Evolutionary conservation across 2,113 vertebrate species (phyloP), one percentile per base, ranked within the genome.

Genomic region (Guaruba guarouba): DNA sequence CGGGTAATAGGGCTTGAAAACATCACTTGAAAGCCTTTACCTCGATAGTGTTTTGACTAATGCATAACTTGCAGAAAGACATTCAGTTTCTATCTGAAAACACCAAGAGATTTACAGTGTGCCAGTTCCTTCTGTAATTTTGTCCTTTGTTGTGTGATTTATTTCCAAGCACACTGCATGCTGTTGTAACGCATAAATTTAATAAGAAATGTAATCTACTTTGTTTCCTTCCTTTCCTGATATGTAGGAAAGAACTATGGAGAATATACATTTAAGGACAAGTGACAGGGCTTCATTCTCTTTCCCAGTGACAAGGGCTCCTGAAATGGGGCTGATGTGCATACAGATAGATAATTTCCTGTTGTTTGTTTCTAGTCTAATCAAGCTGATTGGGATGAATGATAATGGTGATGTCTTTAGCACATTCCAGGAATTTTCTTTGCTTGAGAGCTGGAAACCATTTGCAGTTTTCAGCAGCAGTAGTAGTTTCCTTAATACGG

Each of bases 331-430:
- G 55, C 24, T 88, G 79, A 75, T 95, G 92, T 81, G 79, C 78
- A 33, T 52, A 41, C 52, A 87, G 87, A 91, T 55, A 92, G 74
- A 90, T 90, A 46, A 71, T 75, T 96, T 96, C 92, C 92, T 93
- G 86, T 88, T 93, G 92, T 94, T 96, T 88, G 61, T 89, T 92
- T 88, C 76, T 51, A 77, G 64, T 39, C 59, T 93, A 96, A 96
- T 95, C 88, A 94, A 86, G 88, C 82, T 93, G 90, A 96, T 90
- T 96, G 88, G 93, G 46, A 95, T 86, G 90, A 92, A 94, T 88
- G 79, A 87, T 93, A 95, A 96, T 92, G 43, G 94, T 67, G 90
- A 74, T 83, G 87, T 66, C 90, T 93, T 93, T 89, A 95, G 62
- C 91, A 95, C 75, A 90, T 79, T 69, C 57, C 70, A 95, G 91